Base-by-base conservation (phyloP, 2,113 vertebrate genomes). In the Tachycineta bicolor region DNA sequence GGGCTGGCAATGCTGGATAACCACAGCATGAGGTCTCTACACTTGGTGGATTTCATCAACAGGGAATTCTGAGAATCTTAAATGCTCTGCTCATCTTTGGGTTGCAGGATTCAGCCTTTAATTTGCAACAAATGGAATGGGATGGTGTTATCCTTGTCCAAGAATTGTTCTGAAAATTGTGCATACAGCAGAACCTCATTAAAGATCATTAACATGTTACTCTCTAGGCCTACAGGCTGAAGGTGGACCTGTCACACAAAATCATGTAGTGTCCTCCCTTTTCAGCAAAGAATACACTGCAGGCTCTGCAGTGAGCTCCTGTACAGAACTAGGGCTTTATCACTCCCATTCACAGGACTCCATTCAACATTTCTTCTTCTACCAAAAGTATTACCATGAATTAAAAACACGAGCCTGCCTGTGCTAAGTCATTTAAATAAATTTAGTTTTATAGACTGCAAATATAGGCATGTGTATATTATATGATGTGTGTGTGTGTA, bases 41-140 rank as follows among this genome's bases (percentile, higher is more conserved):
- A 90, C 44, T 12, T 81, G 68, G 60, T 71, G 14, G 80, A 56
- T 94, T 92, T 94, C 75, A 86, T 77, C 92, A 77, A 74, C 90
- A 83, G 67, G 70, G 75, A 79, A 79, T 88, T 71, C 79, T 76
- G 76, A 0, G 4, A 68, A 23, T 90, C 50, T 59, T 29, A 28
- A 73, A 86, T 2, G 8, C 22, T 21, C 71, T 74, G 56, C 52
- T 88, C 82, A 15, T 88, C 87, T 67, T 58, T 52, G 63, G n/a
- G 22, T 70, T 88, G 71, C 34, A 21, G 82, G 60, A 88, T 88
- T 93, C 44, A 41, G 64, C 64, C 68, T 83, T 86, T 90, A 75
- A 86, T 92, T 81, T 94, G 56, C 43, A 86, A 37, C 58, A 83
- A 91, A 78, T 75, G 24, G 34, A 75, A 49, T 23, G n/a, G 43